Conservation (phyloP, 2,888 invertebrate genomes). For the Dasypogon diadema region DNA sequence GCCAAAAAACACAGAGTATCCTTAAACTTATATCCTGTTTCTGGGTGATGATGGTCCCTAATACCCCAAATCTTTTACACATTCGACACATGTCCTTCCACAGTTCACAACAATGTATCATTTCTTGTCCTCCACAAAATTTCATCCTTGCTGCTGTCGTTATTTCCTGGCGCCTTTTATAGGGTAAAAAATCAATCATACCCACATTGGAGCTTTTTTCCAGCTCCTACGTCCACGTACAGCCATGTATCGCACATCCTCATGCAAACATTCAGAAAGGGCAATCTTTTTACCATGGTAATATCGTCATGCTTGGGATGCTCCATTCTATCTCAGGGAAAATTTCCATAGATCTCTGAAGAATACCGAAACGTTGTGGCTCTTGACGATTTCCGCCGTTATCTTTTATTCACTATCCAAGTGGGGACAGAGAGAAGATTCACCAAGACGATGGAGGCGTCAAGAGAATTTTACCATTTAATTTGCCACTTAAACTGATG, state of each 20-base stretch:
- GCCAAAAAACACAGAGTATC: no score
- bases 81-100: constrained; percentile 1
- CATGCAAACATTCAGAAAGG: background rate
- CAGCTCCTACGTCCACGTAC: no score
- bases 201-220: background rate
- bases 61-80: no score
- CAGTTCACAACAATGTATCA: no score
- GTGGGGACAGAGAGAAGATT: no score
- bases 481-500: constrained; percentile 35
- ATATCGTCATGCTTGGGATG: background rate
- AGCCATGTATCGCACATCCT: background rate
- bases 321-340: background rate
- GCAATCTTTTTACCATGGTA: constrained; percentile 2
- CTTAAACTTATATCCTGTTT: no score
- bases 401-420: constrained; percentile 18
- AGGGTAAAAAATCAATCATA: constrained; percentile 19
- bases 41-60: no score
- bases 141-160: no score
- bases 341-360: background rate
- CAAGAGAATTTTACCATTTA: constrained; percentile 24
- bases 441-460: no score
- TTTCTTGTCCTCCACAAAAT: no score
- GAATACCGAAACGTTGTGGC: background rate
- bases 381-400: constrained; percentile 14
- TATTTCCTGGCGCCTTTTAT: background rate